Evolutionary conservation across 2,797 vertebrate genomes (phyloP), one percentile per base, ranked within the genome.

Genomic region (Lophotriccus pileatus): DNA sequence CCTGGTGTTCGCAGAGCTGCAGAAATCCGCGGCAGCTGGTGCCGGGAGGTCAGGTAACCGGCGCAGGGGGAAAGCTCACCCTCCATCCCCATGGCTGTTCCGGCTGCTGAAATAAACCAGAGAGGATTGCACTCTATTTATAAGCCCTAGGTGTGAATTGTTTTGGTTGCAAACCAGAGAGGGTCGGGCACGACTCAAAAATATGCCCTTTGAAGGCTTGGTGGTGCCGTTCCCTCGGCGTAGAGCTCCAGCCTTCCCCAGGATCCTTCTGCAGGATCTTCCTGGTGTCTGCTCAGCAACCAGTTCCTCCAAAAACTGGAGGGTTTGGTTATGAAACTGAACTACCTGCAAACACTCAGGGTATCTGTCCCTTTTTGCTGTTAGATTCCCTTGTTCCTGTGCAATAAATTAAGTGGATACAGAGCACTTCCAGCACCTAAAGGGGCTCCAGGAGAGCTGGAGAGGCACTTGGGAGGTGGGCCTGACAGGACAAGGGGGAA

Each of bases 1-100:
- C 86, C 87, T 44, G 66, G 60, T 10, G 87, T 22, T 87, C 13
- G 3, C 68, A 27, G 83, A 59, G 67, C 62, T 52, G 91, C 95
- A 94, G 89, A n/a, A 92, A 97, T 64, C 18, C 81, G 41, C n/a
- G 73, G 95, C 96, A 96, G 96, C 96, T 94, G 96, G 84, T 70
- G 94, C 93, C 73, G 53, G 84, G 81, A 88, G 96, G 91, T 96
- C 97, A 95, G 96, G 95, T 78, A 94, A 88, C 86, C 75, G 4
- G 96, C 91, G 81, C 76, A 4, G 20, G 89, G 89, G 86, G 47
- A 85, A 93, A 93, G 21, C 73, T 68, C 89, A 55, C 58, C 94
- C 94, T 79, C 37, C 6, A 14, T 78, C 88, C 87, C 80, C 56
- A 46, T 3, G 94, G 88, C 92, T 89, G 93, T 94, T 95, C 95